Percentiles rank a stretch among this genome's conserved stretches.
Conservation (phyloP, 2,797 vertebrate genomes). For the Otolemur crassicaudatus region DNA sequence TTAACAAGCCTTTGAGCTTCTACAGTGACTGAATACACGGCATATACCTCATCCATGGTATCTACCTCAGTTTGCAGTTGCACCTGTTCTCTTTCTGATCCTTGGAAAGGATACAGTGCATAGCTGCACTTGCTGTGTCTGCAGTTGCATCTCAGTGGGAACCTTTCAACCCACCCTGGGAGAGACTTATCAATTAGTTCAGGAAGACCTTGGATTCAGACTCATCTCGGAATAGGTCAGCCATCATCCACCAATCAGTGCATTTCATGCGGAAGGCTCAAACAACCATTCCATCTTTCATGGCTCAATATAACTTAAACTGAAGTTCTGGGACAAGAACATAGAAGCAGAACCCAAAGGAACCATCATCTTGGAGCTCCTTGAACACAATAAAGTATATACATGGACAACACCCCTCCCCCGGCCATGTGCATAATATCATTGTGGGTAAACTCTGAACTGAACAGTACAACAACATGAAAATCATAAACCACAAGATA, state of each 20-base stretch:
- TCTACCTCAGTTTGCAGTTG: too few relatives aligned
- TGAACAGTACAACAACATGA: slow-evolving; percentile 97
- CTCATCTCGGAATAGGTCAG: slow-evolving; percentile 99
- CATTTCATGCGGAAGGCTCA: slow-evolving; percentile 97
- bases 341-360: slow-evolving; percentile 99
- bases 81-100: too few relatives aligned
- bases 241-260: slow-evolving; percentile 98
- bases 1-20: slow-evolving; percentile 99
- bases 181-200: slow-evolving; percentile 97
- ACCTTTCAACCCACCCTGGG: slow-evolving; percentile 97
- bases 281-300: slow-evolving; percentile 97
- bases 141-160: slow-evolving; percentile 99
- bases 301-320: slow-evolving; percentile 98
- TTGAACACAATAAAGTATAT: slow-evolving; percentile 96
- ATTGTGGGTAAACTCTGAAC: slow-evolving; percentile 99
- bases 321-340: slow-evolving; percentile 99
- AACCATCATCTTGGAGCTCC: slow-evolving; percentile 96
- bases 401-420: slow-evolving; percentile 99
- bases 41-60: too few relatives aligned
- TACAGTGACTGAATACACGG: slow-evolving; percentile 86
- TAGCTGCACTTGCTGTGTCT: slow-evolving; percentile 98
- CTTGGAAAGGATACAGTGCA: slow-evolving; percentile 88
- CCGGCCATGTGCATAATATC: slow-evolving; percentile 98
- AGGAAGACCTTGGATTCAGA: slow-evolving; percentile 97
- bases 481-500: slow-evolving; percentile 98